Conservation (phyloP, 2,888 invertebrate species). For the Brachylomia viminalis region DNA sequence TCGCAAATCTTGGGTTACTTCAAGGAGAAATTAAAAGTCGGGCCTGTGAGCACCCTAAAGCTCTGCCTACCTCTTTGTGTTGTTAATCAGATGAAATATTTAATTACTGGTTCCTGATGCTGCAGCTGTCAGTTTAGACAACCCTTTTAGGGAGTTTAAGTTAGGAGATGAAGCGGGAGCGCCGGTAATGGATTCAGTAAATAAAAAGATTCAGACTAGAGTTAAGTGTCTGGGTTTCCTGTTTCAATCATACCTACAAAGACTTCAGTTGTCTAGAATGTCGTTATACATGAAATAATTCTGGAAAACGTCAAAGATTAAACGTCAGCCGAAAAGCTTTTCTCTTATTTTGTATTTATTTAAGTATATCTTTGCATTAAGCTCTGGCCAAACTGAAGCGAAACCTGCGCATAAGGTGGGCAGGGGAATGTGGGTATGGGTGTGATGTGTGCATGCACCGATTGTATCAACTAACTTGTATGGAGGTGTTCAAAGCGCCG, state of each 20-base stretch:
- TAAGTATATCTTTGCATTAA: too few relatives aligned
- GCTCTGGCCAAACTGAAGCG: not conserved
- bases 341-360: too few relatives aligned
- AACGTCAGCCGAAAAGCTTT: too few relatives aligned
- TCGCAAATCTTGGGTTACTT: constrained; percentile 81
- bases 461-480: too few relatives aligned
- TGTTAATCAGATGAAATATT: constrained; percentile 90
- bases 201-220: not conserved
- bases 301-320: too few relatives aligned
- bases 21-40: constrained; percentile 88
- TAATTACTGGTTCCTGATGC: constrained; percentile 84
- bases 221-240: not conserved
- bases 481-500: not conserved
- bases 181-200: not conserved
- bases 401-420: not conserved
- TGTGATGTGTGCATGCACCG: too few relatives aligned
- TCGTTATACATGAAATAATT: too few relatives aligned
- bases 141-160: constrained; percentile 70
- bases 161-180: constrained; percentile 53
- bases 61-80: constrained; percentile 79
- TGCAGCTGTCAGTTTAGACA: constrained; percentile 76
- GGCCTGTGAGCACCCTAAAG: constrained; percentile 79
- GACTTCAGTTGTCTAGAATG: too few relatives aligned
- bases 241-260: too few relatives aligned
- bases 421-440: too few relatives aligned